These are phyloP conservation scores for Lasiurus borealis DNA, from an alignment of 2,113 vertebrate genomes.

Conservation along the genomic window DNA sequence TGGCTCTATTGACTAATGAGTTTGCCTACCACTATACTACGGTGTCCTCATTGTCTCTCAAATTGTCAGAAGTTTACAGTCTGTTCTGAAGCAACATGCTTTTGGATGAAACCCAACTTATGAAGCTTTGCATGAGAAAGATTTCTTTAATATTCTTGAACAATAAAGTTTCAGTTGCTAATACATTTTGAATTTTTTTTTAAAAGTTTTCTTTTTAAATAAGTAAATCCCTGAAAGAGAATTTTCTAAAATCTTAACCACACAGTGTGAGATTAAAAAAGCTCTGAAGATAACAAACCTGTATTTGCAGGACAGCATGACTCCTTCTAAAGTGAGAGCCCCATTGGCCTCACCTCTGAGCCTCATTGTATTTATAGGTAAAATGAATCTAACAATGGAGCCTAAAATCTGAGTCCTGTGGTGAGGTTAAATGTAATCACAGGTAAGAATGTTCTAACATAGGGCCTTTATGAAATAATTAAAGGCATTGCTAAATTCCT, in stretches of 20 bases:
- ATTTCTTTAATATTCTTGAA: neutral
- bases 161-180: neutral
- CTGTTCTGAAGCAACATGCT: neutral
- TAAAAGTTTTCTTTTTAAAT: neutral
- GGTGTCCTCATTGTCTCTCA: neutral
- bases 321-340: neutral
- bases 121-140: neutral
- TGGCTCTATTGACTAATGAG: too few relatives aligned
- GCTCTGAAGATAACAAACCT: neutral
- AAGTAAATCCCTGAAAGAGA: neutral
- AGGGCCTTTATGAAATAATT: neutral
- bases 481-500: neutral
- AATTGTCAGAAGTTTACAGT: neutral
- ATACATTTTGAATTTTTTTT: neutral
- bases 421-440: neutral
- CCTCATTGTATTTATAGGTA: neutral
- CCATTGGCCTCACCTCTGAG: neutral
- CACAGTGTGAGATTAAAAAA: neutral
- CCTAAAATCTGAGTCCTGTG: neutral
- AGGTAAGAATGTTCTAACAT: neutral
- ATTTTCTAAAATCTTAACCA: neutral
- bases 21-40: neutral
- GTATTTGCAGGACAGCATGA: neutral
- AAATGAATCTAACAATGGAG: neutral
- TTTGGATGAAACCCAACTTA: conserved; percentile 27